Evolutionary conservation across 1,140 invertebrate genomes (phyloP).

Genomic region (Euura saliciscinereae): DNA sequence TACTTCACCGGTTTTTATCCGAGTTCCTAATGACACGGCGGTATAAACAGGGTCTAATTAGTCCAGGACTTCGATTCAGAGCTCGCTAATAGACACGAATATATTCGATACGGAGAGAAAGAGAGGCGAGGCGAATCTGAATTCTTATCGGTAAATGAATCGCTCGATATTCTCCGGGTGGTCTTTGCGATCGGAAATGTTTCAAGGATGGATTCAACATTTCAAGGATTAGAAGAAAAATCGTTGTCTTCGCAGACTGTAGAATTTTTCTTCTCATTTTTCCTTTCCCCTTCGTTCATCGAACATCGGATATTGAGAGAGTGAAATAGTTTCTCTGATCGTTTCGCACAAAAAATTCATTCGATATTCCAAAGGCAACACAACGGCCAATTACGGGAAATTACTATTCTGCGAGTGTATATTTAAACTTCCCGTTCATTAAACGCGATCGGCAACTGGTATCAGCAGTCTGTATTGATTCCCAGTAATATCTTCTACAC

Average conservation of each 20-base stretch:
- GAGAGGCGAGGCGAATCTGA: not conserved
- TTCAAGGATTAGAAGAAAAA: no score
- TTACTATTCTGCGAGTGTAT: no score
- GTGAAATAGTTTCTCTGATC: no score
- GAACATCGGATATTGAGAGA: no score
- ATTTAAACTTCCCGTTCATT: no score
- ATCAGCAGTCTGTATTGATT: no score
- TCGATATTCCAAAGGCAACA: no score
- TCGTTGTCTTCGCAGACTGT: not conserved
- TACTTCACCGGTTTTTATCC: no score
- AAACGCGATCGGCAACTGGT: no score
- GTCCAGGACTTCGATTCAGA: not conserved
- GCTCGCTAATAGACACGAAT: constrained; percentile 3
- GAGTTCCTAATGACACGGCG: not conserved
- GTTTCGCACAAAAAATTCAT: no score
- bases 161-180: not conserved
- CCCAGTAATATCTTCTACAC: no score
- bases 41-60: not conserved
- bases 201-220: not conserved
- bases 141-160: not conserved
- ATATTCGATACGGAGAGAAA: not conserved
- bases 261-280: not conserved
- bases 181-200: not conserved
- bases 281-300: not conserved
- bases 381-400: no score